These are phyloP conservation scores for Steinernema feltiae DNA, from an alignment of 1,140 invertebrate genomes.

Conservation along the genomic window DNA sequence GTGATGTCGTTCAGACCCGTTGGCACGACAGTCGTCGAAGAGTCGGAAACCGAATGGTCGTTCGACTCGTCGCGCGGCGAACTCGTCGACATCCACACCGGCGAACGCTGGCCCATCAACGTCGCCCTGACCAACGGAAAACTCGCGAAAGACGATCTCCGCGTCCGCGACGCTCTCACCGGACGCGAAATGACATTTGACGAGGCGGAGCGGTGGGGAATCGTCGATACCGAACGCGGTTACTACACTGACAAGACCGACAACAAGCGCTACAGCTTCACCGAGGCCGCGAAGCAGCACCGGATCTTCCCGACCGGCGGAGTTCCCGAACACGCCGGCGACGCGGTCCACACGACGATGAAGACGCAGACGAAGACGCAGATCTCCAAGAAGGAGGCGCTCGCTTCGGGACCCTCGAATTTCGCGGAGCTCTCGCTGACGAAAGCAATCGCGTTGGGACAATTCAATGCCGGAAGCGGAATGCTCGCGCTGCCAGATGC, in stretches of 20 bases:
- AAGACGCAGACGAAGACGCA: slow-evolving; percentile 49
- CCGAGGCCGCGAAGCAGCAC: slow-evolving; percentile 61
- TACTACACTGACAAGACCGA: slow-evolving; percentile 66
- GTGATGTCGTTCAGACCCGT: slow-evolving; percentile 54
- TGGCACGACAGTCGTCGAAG: slow-evolving; percentile 51
- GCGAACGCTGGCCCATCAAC: slow-evolving; percentile 68
- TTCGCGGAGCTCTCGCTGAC: slow-evolving; percentile 62
- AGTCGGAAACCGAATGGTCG: slow-evolving; percentile 48
- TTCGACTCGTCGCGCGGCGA: slow-evolving; percentile 49
- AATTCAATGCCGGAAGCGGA: slow-evolving; percentile 73
- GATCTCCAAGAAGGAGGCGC: slow-evolving; percentile 47
- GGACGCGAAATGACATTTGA: slow-evolving; percentile 67
- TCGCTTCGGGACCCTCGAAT: slow-evolving; percentile 18
- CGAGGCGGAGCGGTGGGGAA: slow-evolving; percentile 67
- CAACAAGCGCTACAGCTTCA: slow-evolving; percentile 70
- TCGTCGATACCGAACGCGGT: slow-evolving; percentile 69
- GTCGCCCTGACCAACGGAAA: slow-evolving; percentile 66
- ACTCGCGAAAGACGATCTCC: slow-evolving; percentile 58
- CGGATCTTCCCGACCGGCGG: slow-evolving; percentile 55
- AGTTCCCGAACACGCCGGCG: slow-evolving; percentile 60
- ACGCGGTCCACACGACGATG: slow-evolving; percentile 68
- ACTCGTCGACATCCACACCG: slow-evolving; percentile 61
- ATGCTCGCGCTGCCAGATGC: slow-evolving; percentile 74
- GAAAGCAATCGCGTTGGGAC: slow-evolving; percentile 75
- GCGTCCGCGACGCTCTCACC: slow-evolving; percentile 70